These are phyloP conservation scores for Eledona agricola DNA, from an alignment of 2,888 invertebrate species.

Conservation along the genomic window DNA sequence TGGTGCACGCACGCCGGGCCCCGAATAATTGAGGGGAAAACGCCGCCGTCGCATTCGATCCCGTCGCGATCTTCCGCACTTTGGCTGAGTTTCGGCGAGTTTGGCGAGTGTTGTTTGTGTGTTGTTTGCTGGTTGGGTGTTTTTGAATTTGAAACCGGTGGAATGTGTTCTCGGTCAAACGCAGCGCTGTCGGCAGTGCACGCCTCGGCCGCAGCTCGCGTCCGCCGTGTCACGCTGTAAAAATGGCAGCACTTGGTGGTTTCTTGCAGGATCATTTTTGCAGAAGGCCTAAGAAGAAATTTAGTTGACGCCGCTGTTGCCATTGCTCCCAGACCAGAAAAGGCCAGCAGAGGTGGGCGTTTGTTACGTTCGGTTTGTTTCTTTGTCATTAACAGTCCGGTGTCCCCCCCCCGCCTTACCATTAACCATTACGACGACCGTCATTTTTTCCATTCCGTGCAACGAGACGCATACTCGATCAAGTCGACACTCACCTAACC, in stretches of 20 bases:
- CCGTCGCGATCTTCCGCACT: conserved; percentile 32
- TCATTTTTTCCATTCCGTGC: too few species aligned
- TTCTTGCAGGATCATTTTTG: conserved; percentile 64
- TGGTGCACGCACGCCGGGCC: conserved; percentile 57
- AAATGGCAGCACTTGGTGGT: conserved; percentile 65
- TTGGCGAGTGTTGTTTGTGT: conserved; percentile 45
- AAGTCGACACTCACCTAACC: too few species aligned
- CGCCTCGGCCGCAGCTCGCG: conserved; percentile 58
- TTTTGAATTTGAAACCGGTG: conserved; percentile 61
- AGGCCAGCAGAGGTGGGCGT: conserved; percentile 60
- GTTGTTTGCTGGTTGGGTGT: conserved; percentile 52
- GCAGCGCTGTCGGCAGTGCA: conserved; percentile 55
- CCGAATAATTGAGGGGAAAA: conserved; percentile 48
- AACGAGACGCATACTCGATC: too few species aligned
- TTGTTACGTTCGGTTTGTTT: conserved; percentile 23
- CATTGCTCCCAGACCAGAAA: conserved; percentile 58
- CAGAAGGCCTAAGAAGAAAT: conserved; percentile 66
- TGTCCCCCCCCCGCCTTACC: not conserved
- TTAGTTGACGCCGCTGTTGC: conserved; percentile 66
- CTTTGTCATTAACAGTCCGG: not conserved
- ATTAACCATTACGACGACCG: too few species aligned
- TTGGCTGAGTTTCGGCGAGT: conserved; percentile 42
- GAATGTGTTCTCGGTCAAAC: conserved; percentile 58
- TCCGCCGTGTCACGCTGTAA: conserved; percentile 62
- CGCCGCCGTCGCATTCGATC: conserved; percentile 13